Evolutionary conservation across 2,888 invertebrate genomes (phyloP).

Genomic region (Neuroscelio doddi): DNA sequence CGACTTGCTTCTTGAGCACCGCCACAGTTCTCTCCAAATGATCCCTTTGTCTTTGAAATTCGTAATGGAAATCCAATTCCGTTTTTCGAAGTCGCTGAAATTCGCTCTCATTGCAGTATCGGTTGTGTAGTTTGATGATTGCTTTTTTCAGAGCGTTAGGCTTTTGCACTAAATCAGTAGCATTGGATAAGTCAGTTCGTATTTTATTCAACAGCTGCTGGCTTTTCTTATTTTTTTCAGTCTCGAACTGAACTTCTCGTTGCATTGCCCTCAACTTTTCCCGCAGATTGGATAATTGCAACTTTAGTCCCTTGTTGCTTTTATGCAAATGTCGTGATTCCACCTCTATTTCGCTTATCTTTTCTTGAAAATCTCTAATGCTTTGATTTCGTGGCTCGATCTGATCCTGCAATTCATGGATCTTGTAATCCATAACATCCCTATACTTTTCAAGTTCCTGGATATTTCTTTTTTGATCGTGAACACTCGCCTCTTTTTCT

Average conservation of each 20-base stretch:
- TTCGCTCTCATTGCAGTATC: conserved; percentile 81
- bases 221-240: conserved; percentile 76
- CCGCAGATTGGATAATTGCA: no score
- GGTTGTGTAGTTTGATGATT: conserved; percentile 77
- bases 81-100: conserved; percentile 79
- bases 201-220: conserved; percentile 82
- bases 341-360: no score
- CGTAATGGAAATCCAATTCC: conserved; percentile 82
- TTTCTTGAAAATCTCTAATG: no score
- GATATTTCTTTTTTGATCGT: conserved; percentile 87
- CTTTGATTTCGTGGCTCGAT: no score
- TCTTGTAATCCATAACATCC: conserved; percentile 91
- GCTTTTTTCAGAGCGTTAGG: conserved; percentile 77
- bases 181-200: conserved; percentile 86
- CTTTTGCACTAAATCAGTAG: conserved; percentile 85
- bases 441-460: conserved; percentile 93
- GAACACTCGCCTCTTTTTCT: conserved; percentile 89
- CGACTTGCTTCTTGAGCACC: conserved; percentile 71
- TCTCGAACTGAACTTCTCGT: conserved; percentile 80
- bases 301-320: no score
- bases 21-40: conserved; percentile 82
- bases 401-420: conserved; percentile 87
- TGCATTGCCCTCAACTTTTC: conserved; percentile 85
- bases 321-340: no score
- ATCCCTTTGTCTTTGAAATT: conserved; percentile 86